Evolutionary conservation across 2,113 vertebrate genomes (phyloP).

Genomic region (Menidia beryllina): DNA sequence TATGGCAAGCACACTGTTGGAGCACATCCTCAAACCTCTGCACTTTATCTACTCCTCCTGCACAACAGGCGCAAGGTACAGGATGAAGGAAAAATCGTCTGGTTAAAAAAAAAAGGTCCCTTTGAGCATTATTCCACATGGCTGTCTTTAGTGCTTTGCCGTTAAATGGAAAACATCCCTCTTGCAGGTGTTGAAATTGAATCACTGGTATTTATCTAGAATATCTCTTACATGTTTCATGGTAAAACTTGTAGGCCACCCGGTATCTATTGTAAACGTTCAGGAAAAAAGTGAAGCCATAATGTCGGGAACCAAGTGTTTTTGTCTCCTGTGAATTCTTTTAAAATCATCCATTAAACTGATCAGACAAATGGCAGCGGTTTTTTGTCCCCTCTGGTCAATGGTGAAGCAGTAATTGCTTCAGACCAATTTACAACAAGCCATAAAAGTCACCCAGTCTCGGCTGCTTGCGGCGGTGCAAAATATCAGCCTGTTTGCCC

Average conservation of each 20-base stretch:
- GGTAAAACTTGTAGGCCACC: neutral
- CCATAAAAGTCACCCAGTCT: slow-evolving; percentile 71
- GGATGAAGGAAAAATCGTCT: too few species aligned
- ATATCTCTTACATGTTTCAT: neutral
- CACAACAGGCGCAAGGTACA: slow-evolving; percentile 86
- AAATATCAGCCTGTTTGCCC: slow-evolving; percentile 73
- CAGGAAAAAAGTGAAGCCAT: neutral
- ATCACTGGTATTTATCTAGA: neutral
- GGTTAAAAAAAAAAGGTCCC: too few species aligned
- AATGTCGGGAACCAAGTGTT: slow-evolving; percentile 27
- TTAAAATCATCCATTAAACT: slow-evolving; percentile 61
- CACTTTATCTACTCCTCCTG: slow-evolving; percentile 98
- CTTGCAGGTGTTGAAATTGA: neutral
- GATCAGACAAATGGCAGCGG: slow-evolving; percentile 54
- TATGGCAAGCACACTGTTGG: slow-evolving; percentile 93
- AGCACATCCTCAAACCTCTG: slow-evolving; percentile 97
- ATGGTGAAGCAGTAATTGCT: slow-evolving; percentile 65
- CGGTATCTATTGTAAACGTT: slow-evolving; percentile 7
- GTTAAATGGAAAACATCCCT: neutral
- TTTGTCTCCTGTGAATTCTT: slow-evolving; percentile 56
- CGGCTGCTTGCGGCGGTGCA: slow-evolving; percentile 54
- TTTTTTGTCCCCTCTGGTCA: slow-evolving; percentile 52
- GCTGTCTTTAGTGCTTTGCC: neutral
- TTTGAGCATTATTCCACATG: too few species aligned
- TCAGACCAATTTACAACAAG: slow-evolving; percentile 77